These are phyloP conservation scores for Poicephalus meyeri DNA, from an alignment of 2,113 vertebrate species.

Conservation along the genomic window DNA sequence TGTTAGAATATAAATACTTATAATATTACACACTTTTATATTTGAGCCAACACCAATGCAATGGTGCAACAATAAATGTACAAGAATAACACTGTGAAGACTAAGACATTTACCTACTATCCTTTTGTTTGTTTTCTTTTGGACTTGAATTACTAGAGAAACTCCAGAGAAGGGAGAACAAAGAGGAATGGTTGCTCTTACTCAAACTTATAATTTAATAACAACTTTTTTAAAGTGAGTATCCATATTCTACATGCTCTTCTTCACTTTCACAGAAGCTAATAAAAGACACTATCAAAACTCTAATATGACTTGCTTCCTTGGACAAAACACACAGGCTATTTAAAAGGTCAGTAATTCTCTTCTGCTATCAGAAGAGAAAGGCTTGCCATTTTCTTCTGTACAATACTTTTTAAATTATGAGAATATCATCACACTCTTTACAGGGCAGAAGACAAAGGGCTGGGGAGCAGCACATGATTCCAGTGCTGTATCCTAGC, in stretches of 20 bases:
- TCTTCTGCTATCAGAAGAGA: constrained; percentile 70
- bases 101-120: background rate
- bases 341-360: constrained; percentile 70
- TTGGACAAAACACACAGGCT: constrained; percentile 62
- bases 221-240: constrained; percentile 45
- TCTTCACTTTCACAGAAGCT: constrained; percentile 50
- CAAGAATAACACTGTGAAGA: background rate
- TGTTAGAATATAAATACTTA: background rate
- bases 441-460: constrained; percentile 22
- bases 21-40: background rate
- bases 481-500: background rate
- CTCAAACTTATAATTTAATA: constrained; percentile 47
- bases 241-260: constrained; percentile 4
- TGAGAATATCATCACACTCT: constrained; percentile 63
- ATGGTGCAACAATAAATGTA: rapidly evolving
- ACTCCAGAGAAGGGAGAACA: background rate
- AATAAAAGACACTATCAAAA: constrained; percentile 67
- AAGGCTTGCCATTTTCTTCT: constrained; percentile 65
- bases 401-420: constrained; percentile 63
- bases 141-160: background rate
- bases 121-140: background rate
- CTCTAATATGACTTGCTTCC: constrained; percentile 60
- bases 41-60: background rate
- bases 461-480: constrained; percentile 11
- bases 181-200: background rate